Base-by-base conservation (phyloP, 2,113 vertebrate species). In the Chamaetylas fuelleborni region DNA sequence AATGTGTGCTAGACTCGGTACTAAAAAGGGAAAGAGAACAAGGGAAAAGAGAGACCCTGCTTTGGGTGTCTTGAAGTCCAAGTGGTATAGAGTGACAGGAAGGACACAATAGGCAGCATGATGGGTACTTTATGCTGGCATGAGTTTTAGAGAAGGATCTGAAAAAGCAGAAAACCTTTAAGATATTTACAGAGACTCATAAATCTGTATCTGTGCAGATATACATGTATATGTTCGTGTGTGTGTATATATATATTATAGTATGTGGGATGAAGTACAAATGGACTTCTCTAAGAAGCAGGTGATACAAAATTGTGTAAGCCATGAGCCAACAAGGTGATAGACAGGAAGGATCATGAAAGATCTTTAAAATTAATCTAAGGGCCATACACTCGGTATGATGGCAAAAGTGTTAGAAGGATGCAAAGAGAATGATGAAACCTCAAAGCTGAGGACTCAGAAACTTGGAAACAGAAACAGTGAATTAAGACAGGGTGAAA, bases 211-310 rank as follows among this genome's bases (percentile, higher is more conserved):
- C 24, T 3, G 8, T 71, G 47, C 16, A 50, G 18, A 33, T 36
- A 18, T 3, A 22, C 6, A 33, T 1, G 1, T 2, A 20, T 8
- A 29, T 36, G 2, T 36, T 38, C 34, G 15, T 53, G 26, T 51
- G 15, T 48, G 6, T 48, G 3, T 33, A 47, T 4, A 25, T 19
- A 33, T 9, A 6, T 48, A 11, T 23, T 5, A 47, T 3, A 19
- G 20, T 26, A 8, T 38, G n/a, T 23, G 16, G 36, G 57, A 34
- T 5, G 3, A 85, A 82, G 42, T 42, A 61, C 22, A 60, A 90
- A 40, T 2, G 15, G 31, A 19, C 10, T 69, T 80, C 54, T 70
- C 10, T 33, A 65, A 11, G 24, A 70, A 91, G 56, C 11, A 54
- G 34, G 45, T 45, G 77, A 58, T 38, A n/a, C 13, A 64, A 85